These are phyloP conservation scores for Lepidochrysops patricia DNA, from an alignment of 2,888 invertebrate species.

Conservation along the genomic window DNA sequence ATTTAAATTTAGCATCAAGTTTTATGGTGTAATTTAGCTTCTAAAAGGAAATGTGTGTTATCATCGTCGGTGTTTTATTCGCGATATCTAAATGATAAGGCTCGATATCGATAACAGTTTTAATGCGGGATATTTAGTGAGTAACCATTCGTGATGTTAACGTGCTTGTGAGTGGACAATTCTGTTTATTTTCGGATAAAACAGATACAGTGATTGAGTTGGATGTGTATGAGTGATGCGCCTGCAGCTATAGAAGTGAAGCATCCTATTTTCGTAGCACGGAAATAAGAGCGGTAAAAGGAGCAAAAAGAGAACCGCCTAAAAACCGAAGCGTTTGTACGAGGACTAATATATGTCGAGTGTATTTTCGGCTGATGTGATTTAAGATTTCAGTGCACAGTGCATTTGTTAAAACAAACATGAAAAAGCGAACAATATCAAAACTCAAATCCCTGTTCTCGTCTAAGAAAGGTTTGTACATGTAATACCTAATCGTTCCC, in stretches of 20 bases:
- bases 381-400: constrained; percentile 50
- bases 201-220: constrained; percentile 30
- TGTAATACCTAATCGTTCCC: constrained; percentile 8
- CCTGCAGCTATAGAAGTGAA: constrained; percentile 65
- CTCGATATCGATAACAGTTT: constrained; percentile 19
- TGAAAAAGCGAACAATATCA: constrained; percentile 68
- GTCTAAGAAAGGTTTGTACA: constrained; percentile 56
- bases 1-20: constrained; percentile 3
- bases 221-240: constrained; percentile 59
- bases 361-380: constrained; percentile 65
- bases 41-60: constrained; percentile 4
- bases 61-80: constrained; percentile 10
- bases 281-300: constrained; percentile 74
- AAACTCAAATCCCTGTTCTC: constrained; percentile 65
- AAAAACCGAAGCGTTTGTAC: constrained; percentile 40
- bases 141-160: constrained; percentile 19
- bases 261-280: constrained; percentile 72
- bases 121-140: constrained; percentile 14
- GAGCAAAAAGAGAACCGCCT: constrained; percentile 67
- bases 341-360: constrained; percentile 58
- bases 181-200: constrained; percentile 26
- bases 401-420: constrained; percentile 36
- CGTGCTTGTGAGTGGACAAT: constrained; percentile 22
- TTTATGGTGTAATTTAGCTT: constrained; percentile 9
- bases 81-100: constrained; percentile 22